Evolutionary conservation across 1,140 invertebrate genomes (phyloP).

Genomic region (Drosophila leontia): DNA sequence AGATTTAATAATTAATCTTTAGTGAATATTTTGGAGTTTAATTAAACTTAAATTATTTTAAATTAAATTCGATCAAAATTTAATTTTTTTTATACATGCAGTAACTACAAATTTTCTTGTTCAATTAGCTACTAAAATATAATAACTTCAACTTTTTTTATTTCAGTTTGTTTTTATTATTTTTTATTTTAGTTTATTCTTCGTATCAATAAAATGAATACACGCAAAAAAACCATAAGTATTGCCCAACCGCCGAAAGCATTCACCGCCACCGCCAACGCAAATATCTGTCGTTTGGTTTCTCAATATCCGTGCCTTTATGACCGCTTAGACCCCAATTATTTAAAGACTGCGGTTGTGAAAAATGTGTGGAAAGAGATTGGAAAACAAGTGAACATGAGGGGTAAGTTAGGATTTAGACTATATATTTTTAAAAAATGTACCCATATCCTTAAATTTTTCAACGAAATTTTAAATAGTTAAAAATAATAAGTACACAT

Average conservation of each 20-base stretch:
- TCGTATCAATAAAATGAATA: slow-evolving; percentile 10
- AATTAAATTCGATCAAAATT: no score
- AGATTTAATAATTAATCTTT: no score
- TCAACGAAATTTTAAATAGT: no score
- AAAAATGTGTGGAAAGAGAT: slow-evolving; percentile 66
- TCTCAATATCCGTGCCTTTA: slow-evolving; percentile 70
- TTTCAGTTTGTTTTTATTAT: no score
- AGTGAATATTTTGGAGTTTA: no score
- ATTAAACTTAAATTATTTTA: no score
- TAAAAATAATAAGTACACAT: background rate
- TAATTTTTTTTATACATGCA: no score
- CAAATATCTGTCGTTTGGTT: slow-evolving; percentile 74
- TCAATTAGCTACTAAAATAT: background rate
- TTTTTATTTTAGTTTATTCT: background rate
- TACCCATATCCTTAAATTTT: no score
- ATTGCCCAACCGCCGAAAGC: slow-evolving; percentile 39
- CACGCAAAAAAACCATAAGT: slow-evolving; percentile 13
- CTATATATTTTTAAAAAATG: no score
- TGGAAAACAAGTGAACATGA: slow-evolving; percentile 56
- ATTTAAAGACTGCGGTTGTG: slow-evolving; percentile 7
- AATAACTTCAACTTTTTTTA: background rate
- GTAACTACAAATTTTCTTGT: slow-evolving; percentile 47
- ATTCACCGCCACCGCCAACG: slow-evolving; percentile 58
- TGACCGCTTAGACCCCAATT: slow-evolving; percentile 54
- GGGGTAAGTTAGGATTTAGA: slow-evolving; percentile 42